Conservation (phyloP, 2,797 vertebrate genomes). For the Falco rusticolus region DNA sequence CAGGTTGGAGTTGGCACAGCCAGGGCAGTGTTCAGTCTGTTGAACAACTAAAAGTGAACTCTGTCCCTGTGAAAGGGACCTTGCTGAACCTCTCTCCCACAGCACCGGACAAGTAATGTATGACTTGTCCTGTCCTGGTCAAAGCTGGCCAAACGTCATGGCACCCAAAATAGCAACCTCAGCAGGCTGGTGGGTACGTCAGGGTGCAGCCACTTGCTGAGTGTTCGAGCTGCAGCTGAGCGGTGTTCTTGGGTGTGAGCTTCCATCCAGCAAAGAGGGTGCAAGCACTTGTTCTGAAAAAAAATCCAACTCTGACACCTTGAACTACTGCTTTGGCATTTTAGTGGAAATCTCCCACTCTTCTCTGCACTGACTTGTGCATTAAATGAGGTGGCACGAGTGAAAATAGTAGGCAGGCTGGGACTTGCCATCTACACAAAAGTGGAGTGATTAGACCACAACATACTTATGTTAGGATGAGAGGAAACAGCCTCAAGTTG, state of each 20-base stretch:
- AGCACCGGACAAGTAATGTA: neutral
- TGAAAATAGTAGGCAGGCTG: neutral
- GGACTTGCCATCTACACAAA: neutral
- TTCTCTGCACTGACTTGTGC: neutral
- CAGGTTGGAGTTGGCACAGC: neutral
- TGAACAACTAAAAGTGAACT: neutral
- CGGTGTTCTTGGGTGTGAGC: neutral
- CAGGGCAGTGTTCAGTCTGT: rapidly evolving
- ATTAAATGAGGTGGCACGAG: neutral
- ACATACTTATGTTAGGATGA: neutral
- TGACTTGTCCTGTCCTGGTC: neutral
- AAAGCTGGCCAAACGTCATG: neutral
- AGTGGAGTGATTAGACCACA: neutral
- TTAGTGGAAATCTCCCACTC: neutral
- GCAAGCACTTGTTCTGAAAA: neutral
- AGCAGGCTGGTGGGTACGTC: rapidly evolving
- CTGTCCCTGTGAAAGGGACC: neutral
- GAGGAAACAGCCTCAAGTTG: neutral
- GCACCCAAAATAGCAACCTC: neutral
- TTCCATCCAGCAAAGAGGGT: neutral
- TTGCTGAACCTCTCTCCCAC: neutral
- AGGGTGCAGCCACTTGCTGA: rapidly evolving
- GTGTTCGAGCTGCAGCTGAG: rapidly evolving
- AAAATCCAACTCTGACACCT: neutral
- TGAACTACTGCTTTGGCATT: neutral